These are phyloP conservation scores for Merluccius polli DNA, from an alignment of 2,797 vertebrate genomes.

Conservation along the genomic window DNA sequence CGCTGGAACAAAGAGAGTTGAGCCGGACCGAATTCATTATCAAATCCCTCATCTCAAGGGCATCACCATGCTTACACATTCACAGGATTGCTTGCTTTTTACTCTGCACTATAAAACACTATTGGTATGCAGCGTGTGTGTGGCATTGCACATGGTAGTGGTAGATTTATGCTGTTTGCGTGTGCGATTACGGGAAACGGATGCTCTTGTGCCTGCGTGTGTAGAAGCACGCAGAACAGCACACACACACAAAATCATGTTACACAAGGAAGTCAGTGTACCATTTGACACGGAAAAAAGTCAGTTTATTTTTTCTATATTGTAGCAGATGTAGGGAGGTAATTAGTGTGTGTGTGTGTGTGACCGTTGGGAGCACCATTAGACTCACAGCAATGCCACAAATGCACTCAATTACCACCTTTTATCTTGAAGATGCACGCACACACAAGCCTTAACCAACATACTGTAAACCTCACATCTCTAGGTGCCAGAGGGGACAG, in stretches of 20 bases:
- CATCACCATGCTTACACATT: no score
- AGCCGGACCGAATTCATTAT: no score
- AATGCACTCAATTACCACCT: conserved; percentile 53
- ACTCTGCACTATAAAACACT: background rate
- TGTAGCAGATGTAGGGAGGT: conserved; percentile 41
- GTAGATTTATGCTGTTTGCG: background rate
- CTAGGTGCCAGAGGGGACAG: no score
- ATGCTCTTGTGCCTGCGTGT: background rate
- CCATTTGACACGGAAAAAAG: no score
- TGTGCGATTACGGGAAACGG: background rate
- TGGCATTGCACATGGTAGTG: background rate
- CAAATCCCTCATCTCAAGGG: no score
- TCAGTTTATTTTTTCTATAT: conserved; percentile 13
- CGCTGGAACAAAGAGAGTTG: no score
- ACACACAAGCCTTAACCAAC: no score
- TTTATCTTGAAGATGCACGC: conserved; percentile 44
- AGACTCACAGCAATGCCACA: conserved; percentile 39
- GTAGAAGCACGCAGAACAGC: background rate
- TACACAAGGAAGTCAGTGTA: background rate
- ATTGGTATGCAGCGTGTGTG: background rate
- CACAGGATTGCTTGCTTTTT: background rate
- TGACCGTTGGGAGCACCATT: conserved; percentile 52
- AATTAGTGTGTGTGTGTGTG: conserved; percentile 42
- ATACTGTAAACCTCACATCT: no score
- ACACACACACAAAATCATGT: background rate